These are phyloP conservation scores for Musca domestica DNA, from an alignment of 1,140 invertebrate species.

Conservation along the genomic window DNA sequence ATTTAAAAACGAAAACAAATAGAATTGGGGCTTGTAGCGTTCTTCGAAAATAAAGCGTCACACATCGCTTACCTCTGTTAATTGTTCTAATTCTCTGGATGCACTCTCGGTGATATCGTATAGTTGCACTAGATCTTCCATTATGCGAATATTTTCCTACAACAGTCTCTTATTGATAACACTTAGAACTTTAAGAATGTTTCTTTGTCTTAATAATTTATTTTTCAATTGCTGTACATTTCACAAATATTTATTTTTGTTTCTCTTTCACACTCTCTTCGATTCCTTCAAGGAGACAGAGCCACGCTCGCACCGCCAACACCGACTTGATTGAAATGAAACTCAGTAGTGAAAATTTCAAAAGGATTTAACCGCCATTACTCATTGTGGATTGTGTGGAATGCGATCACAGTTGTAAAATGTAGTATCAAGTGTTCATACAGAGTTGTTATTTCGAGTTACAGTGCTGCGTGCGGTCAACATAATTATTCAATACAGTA, in stretches of 20 bases:
- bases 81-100: conserved; percentile 27
- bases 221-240: no score
- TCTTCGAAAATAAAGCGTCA: background rate
- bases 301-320: background rate
- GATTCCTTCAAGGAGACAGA: no score
- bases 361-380: conserved; percentile 18
- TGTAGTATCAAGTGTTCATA: background rate
- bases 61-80: conserved; percentile 30
- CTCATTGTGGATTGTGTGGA: background rate
- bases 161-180: no score
- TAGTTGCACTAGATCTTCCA: conserved; percentile 41
- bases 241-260: no score
- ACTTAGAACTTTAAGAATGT: no score
- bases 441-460: background rate
- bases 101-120: conserved; percentile 27
- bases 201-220: no score
- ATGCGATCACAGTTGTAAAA: background rate
- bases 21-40: no score
- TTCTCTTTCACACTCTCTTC: no score
- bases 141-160: conserved; percentile 23
- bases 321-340: background rate
- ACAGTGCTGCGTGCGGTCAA: no score
- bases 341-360: background rate
- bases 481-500: no score
- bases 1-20: background rate